These are phyloP conservation scores for Acronicta alni DNA, from an alignment of 2,888 invertebrate genomes.

Conservation along the genomic window DNA sequence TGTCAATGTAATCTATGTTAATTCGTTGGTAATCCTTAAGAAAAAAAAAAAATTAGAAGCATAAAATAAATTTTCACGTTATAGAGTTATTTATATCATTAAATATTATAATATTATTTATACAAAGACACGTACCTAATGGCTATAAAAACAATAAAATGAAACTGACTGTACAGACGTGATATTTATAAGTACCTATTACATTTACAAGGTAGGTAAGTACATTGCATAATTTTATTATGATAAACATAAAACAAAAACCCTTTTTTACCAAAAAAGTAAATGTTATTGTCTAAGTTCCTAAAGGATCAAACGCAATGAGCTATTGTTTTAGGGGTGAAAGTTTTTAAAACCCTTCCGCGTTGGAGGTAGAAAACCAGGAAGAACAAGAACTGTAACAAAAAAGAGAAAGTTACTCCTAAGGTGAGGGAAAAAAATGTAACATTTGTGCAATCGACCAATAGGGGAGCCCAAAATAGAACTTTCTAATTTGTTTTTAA, in stretches of 20 bases:
- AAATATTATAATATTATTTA: too few species aligned
- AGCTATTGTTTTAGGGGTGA: conserved; percentile 80
- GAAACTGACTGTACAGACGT: too few species aligned
- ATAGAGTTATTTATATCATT: too few species aligned
- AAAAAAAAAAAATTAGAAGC: too few species aligned
- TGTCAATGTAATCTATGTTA: too few species aligned
- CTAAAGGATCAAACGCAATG: conserved; percentile 55
- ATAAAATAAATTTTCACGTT: too few species aligned
- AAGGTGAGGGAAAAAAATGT: conserved; percentile 73
- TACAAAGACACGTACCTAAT: too few species aligned
- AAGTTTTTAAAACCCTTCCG: conserved; percentile 85
- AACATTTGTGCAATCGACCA: conserved; percentile 76
- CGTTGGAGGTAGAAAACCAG: conserved; percentile 77
- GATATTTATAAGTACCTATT: too few species aligned
- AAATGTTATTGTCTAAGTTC: conserved; percentile 33
- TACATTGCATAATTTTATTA: neutral
- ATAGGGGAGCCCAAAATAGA: conserved; percentile 68
- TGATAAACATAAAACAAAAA: conserved; percentile 14
- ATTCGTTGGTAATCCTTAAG: too few species aligned
- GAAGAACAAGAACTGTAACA: conserved; percentile 84
- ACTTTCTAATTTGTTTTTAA: conserved; percentile 85
- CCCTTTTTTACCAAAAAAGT: conserved; percentile 5
- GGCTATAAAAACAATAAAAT: too few species aligned
- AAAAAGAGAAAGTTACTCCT: conserved; percentile 85
- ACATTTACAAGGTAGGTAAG: too few species aligned